Base-by-base conservation (phyloP, 2,797 vertebrate genomes). In the Bufotes viridis region DNA sequence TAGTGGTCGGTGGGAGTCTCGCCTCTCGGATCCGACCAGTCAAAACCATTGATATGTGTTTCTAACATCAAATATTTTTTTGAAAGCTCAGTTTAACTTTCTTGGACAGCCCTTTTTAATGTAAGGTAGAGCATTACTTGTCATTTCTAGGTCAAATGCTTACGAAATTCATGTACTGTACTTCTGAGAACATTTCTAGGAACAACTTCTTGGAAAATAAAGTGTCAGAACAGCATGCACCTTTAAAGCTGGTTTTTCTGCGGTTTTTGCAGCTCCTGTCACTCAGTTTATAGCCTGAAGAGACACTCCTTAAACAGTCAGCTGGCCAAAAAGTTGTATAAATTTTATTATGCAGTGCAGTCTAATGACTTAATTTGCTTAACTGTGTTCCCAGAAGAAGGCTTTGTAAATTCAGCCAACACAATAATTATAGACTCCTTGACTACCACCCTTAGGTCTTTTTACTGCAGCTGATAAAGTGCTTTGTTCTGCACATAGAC, bases 331-430 rank as follows among this genome's bases (percentile, higher is more conserved):
- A 72, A 72, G 69, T 72, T 72, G 18, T 15, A 72, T 42, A 72
- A 29, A 69, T 26, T 6, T 17, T 29, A 2, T n/a, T n/a, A n/a
- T n/a, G n/a, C 14, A 9, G 69, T 8, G 15, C 5, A 18, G 69
- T 72, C 69, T 34, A 72, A 72, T 72, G 69, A 34, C 69, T 72
- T 72, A 34, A 72, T 42, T 72, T 72, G 29, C 69, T 72, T 72
- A 72, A 34, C 26, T 72, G 29, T 0, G 6, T 72, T 34, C 69
- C 69, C 69, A 72, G 69, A 42, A 34, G 5, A 29, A 26, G 24
- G 67, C 24, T 69, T 29, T 14, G 67, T 1, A 7, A 42, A 34
- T 18, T 24, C 15, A 0, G 69, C 7, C 69, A 34, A 34, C 6
- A 9, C 69, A 15, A 34, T 0, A 17, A 15, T 34, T 72, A 42